Evolutionary conservation across 2,888 invertebrate genomes (phyloP).

Genomic region (Aleiodes alternator): DNA sequence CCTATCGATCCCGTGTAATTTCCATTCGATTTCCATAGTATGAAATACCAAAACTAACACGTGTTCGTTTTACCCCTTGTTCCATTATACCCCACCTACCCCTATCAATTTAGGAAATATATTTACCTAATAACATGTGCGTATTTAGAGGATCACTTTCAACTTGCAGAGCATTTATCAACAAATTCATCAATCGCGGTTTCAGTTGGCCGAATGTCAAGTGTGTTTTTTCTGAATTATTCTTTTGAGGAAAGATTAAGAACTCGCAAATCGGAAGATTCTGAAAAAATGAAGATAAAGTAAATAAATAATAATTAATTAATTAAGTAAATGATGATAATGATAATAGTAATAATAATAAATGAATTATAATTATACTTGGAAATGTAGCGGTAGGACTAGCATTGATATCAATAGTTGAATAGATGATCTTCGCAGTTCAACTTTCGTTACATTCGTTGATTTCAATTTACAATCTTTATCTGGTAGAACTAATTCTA

Average conservation of each 20-base stretch:
- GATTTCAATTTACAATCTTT: constrained; percentile 87
- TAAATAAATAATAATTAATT: no score
- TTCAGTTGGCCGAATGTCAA: constrained; percentile 83
- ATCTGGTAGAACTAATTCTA: constrained; percentile 94
- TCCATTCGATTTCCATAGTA: no score
- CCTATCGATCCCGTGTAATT: no score
- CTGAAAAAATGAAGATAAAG: constrained; percentile 62
- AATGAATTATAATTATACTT: constrained; percentile 69
- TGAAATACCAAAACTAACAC: no score
- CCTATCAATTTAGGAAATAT: constrained; percentile 36
- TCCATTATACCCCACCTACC: no score
- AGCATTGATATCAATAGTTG: constrained; percentile 93
- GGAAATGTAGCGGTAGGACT: constrained; percentile 95
- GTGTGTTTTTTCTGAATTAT: constrained; percentile 64
- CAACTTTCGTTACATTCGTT: constrained; percentile 83
- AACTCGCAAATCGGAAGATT: constrained; percentile 85
- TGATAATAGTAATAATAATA: not conserved
- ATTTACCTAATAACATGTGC: constrained; percentile 86
- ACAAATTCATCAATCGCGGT: constrained; percentile 85
- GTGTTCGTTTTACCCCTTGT: no score
- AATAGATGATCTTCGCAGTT: constrained; percentile 93
- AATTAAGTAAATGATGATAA: constrained; percentile 37
- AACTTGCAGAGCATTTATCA: constrained; percentile 89
- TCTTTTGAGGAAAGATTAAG: constrained; percentile 58
- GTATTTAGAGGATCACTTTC: constrained; percentile 91